Evolutionary conservation across 2,888 invertebrate genomes (phyloP).

Genomic region (Monoplex corrugatus): DNA sequence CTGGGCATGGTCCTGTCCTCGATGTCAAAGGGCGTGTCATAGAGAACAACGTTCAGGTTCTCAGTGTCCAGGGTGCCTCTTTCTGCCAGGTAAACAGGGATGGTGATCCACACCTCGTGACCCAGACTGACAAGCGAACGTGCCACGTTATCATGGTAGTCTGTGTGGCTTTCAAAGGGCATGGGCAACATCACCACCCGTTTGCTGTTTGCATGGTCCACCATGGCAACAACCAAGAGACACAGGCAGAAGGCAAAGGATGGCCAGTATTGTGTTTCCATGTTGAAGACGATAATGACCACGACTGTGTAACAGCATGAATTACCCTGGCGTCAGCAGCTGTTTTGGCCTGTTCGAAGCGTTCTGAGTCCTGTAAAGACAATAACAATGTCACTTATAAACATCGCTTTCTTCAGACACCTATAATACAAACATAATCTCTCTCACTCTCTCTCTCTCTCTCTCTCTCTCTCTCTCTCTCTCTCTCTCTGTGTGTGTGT

Average conservation of each 20-base stretch:
- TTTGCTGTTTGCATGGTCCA: neutral
- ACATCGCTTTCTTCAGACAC: too few relatives aligned
- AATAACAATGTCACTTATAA: too few relatives aligned
- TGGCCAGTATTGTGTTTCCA: neutral
- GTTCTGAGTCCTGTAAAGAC: too few relatives aligned
- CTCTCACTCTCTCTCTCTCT: neutral
- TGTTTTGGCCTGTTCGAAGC: too few relatives aligned
- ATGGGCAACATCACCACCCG: slow-evolving; percentile 46
- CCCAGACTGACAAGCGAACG: slow-evolving; percentile 41
- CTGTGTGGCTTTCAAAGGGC: slow-evolving; percentile 36
- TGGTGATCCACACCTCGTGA: slow-evolving; percentile 47
- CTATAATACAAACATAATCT: too few relatives aligned
- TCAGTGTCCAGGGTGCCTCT: neutral
- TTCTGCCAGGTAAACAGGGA: slow-evolving; percentile 36
- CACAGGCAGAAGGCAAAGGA: neutral
- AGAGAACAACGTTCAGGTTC: slow-evolving; percentile 32
- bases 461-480: slow-evolving; percentile 22
- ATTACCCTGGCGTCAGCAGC: too few relatives aligned
- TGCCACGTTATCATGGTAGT: slow-evolving; percentile 46
- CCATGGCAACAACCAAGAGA: neutral
- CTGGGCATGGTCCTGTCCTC: slow-evolving; percentile 45
- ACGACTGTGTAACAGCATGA: neutral
- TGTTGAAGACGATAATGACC: neutral
- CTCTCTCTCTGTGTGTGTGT: slow-evolving; percentile 2
- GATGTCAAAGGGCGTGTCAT: slow-evolving; percentile 45